A percentile compares a stretch with the other conserved stretches of the same genome.
Evolutionary conservation across 2,113 vertebrate species (phyloP).

Genomic region (Paramisgurnus dabryanus): DNA sequence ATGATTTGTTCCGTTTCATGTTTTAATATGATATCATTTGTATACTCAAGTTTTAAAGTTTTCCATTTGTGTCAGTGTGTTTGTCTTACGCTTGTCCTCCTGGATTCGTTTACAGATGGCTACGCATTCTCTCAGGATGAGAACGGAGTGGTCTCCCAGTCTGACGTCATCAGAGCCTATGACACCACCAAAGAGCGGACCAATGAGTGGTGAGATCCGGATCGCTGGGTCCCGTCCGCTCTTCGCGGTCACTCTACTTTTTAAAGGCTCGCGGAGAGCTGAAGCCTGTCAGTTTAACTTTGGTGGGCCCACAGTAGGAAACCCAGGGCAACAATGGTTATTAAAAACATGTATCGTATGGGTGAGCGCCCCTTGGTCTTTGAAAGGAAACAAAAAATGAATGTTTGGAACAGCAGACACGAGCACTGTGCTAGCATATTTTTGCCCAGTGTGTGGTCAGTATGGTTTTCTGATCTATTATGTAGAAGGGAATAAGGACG

Average conservation of each 20-base stretch:
- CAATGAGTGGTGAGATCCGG: conserved; percentile 85
- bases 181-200: conserved; percentile 96
- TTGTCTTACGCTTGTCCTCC: background rate
- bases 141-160: conserved; percentile 97
- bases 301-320: conserved; percentile 40
- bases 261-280: conserved; percentile 52
- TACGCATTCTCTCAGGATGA: conserved; percentile 99
- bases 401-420: conserved; percentile 75
- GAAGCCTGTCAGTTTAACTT: conserved; percentile 47
- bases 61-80: background rate
- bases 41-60: background rate
- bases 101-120: conserved; percentile 78
- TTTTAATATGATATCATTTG: background rate
- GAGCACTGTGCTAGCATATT: conserved; percentile 82
- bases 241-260: conserved; percentile 40
- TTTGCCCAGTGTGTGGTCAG: conserved; percentile 70
- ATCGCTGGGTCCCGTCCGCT: conserved; percentile 46
- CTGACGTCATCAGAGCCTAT: conserved; percentile 95
- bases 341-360: conserved; percentile 24
- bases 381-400: conserved; percentile 48
- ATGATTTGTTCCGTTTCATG: background rate
- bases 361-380: conserved; percentile 43
- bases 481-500: conserved; percentile 55
- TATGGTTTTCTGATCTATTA: conserved; percentile 74
- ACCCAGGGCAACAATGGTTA: conserved; percentile 45